A percentile compares a stretch with the other conserved stretches of the same genome.
Evolutionary conservation across 1,140 invertebrate genomes (phyloP).

Genomic region (Lepidurus couesii): DNA sequence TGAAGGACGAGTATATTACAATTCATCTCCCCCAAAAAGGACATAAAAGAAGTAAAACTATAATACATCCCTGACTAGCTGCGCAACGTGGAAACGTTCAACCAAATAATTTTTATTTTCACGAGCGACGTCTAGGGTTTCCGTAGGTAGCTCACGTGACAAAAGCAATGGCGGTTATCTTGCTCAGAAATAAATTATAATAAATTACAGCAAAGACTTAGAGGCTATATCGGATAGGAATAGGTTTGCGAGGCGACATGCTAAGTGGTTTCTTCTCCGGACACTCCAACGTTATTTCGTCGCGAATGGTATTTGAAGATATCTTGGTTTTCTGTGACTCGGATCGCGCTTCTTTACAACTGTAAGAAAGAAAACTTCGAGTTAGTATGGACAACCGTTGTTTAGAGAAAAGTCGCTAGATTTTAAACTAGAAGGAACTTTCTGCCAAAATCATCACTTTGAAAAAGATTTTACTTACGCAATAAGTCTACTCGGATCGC

Average conservation of each 20-base stretch:
- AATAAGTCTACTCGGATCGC: neutral
- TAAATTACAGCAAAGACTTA: neutral
- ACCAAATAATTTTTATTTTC: neutral
- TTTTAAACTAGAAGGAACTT: neutral
- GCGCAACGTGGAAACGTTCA: neutral
- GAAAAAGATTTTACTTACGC: neutral
- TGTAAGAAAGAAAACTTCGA: neutral
- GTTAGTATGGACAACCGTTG: neutral
- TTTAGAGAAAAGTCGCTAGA: neutral
- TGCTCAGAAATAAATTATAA: neutral
- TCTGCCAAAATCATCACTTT: neutral
- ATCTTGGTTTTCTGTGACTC: slow-evolving; percentile 1
- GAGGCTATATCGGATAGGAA: slow-evolving; percentile 11
- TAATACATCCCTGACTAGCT: neutral
- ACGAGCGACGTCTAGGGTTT: neutral
- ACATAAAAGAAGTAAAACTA: neutral
- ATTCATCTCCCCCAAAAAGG: neutral
- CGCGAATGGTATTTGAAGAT: neutral
- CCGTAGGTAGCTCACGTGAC: neutral
- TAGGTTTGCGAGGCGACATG: slow-evolving; percentile 1
- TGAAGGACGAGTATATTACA: slow-evolving; percentile 22
- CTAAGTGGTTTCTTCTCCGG: slow-evolving; percentile 17
- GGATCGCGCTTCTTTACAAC: slow-evolving; percentile 9
- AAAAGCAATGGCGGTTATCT: neutral
- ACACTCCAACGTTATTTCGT: neutral